Evolutionary conservation across 2,888 invertebrate species (phyloP).

Genomic region (Siphlonurus alternatus): DNA sequence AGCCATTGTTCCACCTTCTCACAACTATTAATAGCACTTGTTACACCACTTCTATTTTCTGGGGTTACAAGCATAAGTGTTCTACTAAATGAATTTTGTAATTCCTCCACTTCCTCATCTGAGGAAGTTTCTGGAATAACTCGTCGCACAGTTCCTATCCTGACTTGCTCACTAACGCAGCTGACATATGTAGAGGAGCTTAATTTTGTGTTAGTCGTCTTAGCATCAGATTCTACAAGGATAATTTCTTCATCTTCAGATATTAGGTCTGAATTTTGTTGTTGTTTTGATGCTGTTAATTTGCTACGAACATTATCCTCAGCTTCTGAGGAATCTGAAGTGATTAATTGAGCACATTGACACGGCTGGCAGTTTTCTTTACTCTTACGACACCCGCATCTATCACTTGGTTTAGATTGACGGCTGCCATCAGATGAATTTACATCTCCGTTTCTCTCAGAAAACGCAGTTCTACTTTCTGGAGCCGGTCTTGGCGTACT

Average conservation of each 20-base stretch:
- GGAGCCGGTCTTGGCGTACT: too few relatives aligned
- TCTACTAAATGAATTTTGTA: not conserved
- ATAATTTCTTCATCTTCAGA: not conserved
- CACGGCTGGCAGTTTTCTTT: not conserved
- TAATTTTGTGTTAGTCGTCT: not conserved
- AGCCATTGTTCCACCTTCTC: not conserved
- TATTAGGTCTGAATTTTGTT: not conserved
- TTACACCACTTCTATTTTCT: not conserved
- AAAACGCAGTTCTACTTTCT: not conserved
- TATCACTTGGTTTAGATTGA: not conserved
- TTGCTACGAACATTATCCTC: not conserved
- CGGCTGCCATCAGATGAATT: not conserved
- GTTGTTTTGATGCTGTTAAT: not conserved
- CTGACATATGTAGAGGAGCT: not conserved
- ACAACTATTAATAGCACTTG: not conserved
- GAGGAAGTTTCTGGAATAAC: not conserved
- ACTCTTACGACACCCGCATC: not conserved
- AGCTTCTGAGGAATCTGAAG: not conserved
- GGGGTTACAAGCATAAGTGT: not conserved
- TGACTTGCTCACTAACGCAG: not conserved
- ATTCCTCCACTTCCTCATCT: not conserved
- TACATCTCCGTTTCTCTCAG: not conserved
- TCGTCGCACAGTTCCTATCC: too few relatives aligned
- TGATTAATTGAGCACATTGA: not conserved
- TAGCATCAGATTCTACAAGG: not conserved